Percentiles rank a stretch among this genome's conserved stretches.
phyloP scores from a whole-genome alignment of 2,113 vertebrate genomes.

The Beaufortia kweichowensis region DNA sequence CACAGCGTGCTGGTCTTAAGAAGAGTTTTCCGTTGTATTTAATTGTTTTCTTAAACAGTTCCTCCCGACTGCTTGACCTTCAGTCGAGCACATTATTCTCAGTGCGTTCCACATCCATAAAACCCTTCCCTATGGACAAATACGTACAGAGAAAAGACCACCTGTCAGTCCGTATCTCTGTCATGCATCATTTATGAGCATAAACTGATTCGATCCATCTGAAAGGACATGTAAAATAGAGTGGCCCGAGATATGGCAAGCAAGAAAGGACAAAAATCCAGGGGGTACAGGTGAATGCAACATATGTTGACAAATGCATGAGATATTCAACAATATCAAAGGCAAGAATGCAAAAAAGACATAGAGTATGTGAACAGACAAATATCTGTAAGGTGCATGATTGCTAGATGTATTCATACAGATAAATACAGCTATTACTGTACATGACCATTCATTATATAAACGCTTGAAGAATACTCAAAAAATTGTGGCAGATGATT shows the following conservation, averaged over 20 bases:
- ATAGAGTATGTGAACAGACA: too few relatives aligned
- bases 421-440: too few relatives aligned
- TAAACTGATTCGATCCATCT: constrained; percentile 27
- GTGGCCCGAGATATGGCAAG: neutral
- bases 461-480: too few relatives aligned
- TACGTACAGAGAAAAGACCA: constrained; percentile 7
- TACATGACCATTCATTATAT: too few relatives aligned
- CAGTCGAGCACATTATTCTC: constrained; percentile 1
- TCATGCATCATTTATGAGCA: constrained; percentile 39
- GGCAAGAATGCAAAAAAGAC: too few relatives aligned
- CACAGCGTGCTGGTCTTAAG: neutral
- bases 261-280: neutral
- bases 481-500: neutral
- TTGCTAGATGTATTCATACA: too few relatives aligned
- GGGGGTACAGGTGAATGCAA: neutral
- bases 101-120: constrained; percentile 5
- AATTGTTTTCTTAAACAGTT: neutral
- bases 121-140: constrained; percentile 21
- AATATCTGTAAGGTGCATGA: too few relatives aligned
- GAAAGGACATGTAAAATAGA: constrained; percentile 10
- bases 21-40: neutral
- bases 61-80: constrained; percentile 5
- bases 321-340: too few relatives aligned
- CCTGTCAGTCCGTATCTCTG: constrained; percentile 24
- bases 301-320: too few relatives aligned